Percentiles rank a stretch among this genome's conserved stretches.
Conservation (phyloP, 1,140 invertebrate species). For the Arctopsyche grandis region DNA sequence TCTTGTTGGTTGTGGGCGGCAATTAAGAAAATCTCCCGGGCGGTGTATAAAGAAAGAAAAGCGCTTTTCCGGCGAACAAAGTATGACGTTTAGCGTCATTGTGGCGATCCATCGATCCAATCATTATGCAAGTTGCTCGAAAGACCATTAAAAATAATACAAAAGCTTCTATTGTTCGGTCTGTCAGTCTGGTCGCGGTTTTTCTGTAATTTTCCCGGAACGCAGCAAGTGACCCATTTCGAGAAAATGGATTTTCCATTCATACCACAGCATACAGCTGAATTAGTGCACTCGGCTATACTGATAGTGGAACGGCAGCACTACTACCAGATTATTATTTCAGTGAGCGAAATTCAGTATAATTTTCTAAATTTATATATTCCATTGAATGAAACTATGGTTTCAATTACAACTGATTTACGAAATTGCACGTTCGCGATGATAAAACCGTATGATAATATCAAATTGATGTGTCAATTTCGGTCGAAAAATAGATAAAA, state of each 20-base stretch:
- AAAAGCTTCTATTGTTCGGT: slow-evolving; percentile 19
- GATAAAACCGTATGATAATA: too few relatives aligned
- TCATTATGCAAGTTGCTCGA: neutral
- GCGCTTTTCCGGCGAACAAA: neutral
- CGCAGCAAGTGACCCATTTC: slow-evolving; percentile 36
- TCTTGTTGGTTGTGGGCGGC: too few relatives aligned
- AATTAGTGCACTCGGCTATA: slow-evolving; percentile 18
- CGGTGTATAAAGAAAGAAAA: neutral
- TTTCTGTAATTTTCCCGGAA: slow-evolving; percentile 27
- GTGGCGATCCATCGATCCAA: neutral
- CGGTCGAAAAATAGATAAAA: too few relatives aligned
- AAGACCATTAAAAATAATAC: slow-evolving; percentile 32
- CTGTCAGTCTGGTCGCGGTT: slow-evolving; percentile 2
- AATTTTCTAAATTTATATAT: too few relatives aligned
- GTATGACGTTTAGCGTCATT: neutral
- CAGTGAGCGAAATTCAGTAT: too few relatives aligned
- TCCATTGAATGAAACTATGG: too few relatives aligned
- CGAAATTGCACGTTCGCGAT: too few relatives aligned
- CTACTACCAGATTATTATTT: too few relatives aligned
- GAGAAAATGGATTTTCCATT: slow-evolving; percentile 23
- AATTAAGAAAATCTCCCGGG: too few relatives aligned
- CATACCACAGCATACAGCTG: neutral
- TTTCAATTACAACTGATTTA: too few relatives aligned
- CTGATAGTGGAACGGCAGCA: too few relatives aligned
- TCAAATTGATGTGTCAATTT: too few relatives aligned